Evolutionary conservation across 1,140 invertebrate species (phyloP), one percentile per base, ranked within the genome.

Genomic region (Drosophila orosa): DNA sequence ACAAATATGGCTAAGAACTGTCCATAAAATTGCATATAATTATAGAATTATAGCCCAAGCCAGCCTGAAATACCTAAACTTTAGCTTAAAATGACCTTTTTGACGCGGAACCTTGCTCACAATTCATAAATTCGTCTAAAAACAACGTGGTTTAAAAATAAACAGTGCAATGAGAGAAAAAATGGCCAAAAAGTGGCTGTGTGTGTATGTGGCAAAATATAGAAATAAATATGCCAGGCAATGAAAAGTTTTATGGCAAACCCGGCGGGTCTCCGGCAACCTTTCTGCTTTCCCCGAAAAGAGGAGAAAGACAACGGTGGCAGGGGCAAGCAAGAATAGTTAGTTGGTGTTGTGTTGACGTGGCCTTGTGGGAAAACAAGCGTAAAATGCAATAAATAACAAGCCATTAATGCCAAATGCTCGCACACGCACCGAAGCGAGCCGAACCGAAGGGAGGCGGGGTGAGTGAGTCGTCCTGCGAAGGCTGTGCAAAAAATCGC

Each of bases 351-450:
- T 37, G 72, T 80, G 82, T 57, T 73, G 79, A 82, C 50, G 58
- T 89, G 83, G 72, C 83, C 83, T 86, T 84, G 79, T 54, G 65
- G 72, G 31, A 65, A 71, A 74, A 78, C 54, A 78, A 71, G 60
- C 74, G 54, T 61, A 63, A 68, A 80, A 65, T 74, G 78, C 78
- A 69, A 86, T 86, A 86, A 86, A 86, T 86, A 86, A 86, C 83
- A 82, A 69, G 83, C 83, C 68, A 86, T 86, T 86, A 86, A 86
- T 86, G 76, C 79, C 79, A 73, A 83, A 79, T 83, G 79, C 59
- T 37, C 35, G 61, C 55, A 68, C 84, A 89, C 79, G 84, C 80
- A 87, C 67, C 47, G 47, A 48, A 15, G 22, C 3, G 44, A 25
- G 22, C 1, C 13, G 22, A 45, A 82, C 47, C 12, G 25, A 17